Evolutionary conservation across 2,113 vertebrate genomes (phyloP), one percentile per base, ranked within the genome.

Genomic region (Syngnathus scovelli): DNA sequence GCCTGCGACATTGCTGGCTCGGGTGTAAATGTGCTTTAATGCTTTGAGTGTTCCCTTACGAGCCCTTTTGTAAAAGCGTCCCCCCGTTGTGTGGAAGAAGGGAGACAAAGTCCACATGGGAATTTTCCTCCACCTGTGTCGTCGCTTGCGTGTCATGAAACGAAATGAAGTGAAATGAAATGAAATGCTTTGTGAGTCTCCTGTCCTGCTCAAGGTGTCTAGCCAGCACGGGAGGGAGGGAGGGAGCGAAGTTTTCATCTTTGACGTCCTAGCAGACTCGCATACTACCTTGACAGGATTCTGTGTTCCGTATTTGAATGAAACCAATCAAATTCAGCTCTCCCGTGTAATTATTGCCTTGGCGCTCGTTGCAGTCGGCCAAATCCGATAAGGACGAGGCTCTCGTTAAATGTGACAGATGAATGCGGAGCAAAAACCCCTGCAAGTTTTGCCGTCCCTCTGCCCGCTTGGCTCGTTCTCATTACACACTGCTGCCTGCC

Each of bases 401-500:
- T 15, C n/a, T 5, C 16, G 41, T 21, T n/a, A n/a, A 38, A 41
- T 13, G 38, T 21, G 59, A 27, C 38, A 69, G 60, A 54, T 2
- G 64, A 75, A 76, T 74, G 64, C 66, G 69, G 77, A 82, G 63
- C 13, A 59, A 59, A 37, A 59, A 59, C 6, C 37, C 12, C 39
- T 18, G 55, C 55, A 27, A 36, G 27, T 58, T 58, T 36, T 58
- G 55, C 55, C 27, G 11, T 56, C 33, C 27, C 23, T 19, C 62
- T 70, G 1, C 27, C 27, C 27, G 64, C 70, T 60, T 13, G 27
- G 23, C 55, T 36, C 66, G 48, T 78, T 81, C 84, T 85, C 81
- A 87, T 89, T 85, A 87, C 82, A 74, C 76, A 87, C 69, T 76
- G 44, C 67, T 76, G 73, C 75, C 67, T 76, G 73, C 73, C 83